Base-by-base conservation (phyloP, 2,797 vertebrate species). In the Crocidura indochinensis region DNA sequence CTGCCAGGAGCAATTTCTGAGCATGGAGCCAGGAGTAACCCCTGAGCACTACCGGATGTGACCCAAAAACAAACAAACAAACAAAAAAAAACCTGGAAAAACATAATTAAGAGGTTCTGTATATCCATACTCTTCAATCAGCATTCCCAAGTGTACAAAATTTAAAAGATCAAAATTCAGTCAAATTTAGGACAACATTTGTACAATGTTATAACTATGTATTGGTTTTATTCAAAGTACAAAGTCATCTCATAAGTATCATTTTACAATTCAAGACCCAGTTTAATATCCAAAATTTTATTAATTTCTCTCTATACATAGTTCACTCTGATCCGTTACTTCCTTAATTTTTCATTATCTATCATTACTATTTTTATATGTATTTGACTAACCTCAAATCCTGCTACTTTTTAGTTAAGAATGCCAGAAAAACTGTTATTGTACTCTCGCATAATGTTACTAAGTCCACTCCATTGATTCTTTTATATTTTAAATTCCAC, bases 401-500 rank as follows among this genome's bases (percentile, higher is more conserved):
- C 47, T 71, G 14, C 19, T 20, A 20, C 29, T 46, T 69, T 69
- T 86, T 60, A 46, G 60, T 31, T 12, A 75, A 76, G 27, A 91
- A 82, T 22, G 75, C 29, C 27, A 65, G 8, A 7, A 62, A n/a
- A 64, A 46, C 56, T 60, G 62, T 46, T 69, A 6, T 2, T 67
- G 3, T 84, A 24, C 24, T 81, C 38, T 86, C n/a, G 2, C 15
- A 46, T 74, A 46, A 31, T 88, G 26, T 20, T 65, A 64, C 53
- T 69, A 20, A 1, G 62, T 75, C 68, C 72, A 82, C 67, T 88
- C 44, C 76, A 47, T 46, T 29, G 26, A 56, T 51, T 26, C 26
- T 78, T 90, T 46, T 72, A 2, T 78, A 31, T 91, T 91, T 89
- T 60, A 79, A 87, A 71, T 31, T 74, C 49, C 20, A 85, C 60